phyloP scores from a whole-genome alignment of 2,113 vertebrate species.

The Leucopternis melanops region DNA sequence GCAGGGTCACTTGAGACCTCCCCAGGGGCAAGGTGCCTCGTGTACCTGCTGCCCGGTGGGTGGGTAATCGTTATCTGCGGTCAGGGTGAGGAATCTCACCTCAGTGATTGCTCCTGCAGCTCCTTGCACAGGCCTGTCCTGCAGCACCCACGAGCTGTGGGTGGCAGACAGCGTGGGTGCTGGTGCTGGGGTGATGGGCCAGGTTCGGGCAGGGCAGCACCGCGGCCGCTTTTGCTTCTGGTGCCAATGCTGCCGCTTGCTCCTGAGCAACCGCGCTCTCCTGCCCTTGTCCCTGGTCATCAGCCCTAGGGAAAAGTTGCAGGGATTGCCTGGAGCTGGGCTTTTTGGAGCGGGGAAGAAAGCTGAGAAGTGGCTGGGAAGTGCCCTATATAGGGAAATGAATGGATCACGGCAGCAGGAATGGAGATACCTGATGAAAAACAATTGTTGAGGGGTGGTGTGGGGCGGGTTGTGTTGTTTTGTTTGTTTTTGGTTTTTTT shows the following conservation, averaged over 20 bases:
- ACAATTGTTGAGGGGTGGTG: background rate
- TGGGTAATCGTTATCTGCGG: too few relatives aligned
- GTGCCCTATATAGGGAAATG: background rate
- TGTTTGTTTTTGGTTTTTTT: background rate
- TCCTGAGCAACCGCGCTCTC: too few relatives aligned
- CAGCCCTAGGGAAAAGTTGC: accelerated
- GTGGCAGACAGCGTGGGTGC: background rate
- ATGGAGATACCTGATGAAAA: background rate
- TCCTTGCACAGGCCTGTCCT: background rate
- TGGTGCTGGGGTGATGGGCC: background rate
- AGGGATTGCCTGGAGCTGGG: background rate
- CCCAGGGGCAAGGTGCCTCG: background rate
- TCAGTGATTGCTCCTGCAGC: background rate
- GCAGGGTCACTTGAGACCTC: background rate
- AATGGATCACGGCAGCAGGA: background rate
- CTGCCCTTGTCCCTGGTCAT: background rate
- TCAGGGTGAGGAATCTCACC: background rate
- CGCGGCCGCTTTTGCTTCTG: accelerated
- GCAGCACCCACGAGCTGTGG: background rate
- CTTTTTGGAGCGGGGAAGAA: background rate
- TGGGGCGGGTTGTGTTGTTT: too few relatives aligned
- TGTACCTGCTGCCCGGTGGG: background rate
- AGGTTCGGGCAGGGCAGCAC: background rate
- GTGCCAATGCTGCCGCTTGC: background rate
- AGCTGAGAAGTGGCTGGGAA: background rate